Percentiles rank a stretch among this genome's conserved stretches.
Evolutionary conservation across 2,113 vertebrate genomes (phyloP).

Genomic region (Danionella cerebrum): DNA sequence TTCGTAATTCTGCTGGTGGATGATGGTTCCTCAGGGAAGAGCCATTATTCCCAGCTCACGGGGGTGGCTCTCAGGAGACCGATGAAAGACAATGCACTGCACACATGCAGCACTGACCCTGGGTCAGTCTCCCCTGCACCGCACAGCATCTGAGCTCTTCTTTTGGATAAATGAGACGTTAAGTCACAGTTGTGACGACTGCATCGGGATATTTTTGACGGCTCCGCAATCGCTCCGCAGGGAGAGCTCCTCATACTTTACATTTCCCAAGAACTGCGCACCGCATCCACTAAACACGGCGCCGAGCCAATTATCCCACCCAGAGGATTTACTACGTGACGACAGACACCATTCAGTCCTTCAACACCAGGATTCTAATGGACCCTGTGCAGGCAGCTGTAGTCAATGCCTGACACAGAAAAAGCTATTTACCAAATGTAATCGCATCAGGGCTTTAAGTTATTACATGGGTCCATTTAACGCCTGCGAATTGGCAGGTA

Average conservation of each 20-base stretch:
- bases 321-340: conserved; percentile 21
- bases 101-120: not conserved
- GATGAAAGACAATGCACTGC: conserved; percentile 1
- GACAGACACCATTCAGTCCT: conserved; percentile 19
- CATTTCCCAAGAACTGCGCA: too few species aligned
- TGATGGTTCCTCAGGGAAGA: conserved; percentile 4
- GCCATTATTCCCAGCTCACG: not conserved
- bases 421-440: conserved; percentile 18
- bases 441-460: conserved; percentile 4
- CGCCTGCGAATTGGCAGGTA: not conserved
- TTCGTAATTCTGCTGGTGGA: not conserved
- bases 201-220: too few species aligned
- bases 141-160: not conserved
- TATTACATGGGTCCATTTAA: not conserved
- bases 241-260: not conserved
- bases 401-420: not conserved
- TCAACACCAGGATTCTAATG: conserved; percentile 11
- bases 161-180: too few species aligned
- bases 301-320: conserved; percentile 15
- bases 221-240: not conserved
- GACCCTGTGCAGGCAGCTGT: conserved; percentile 2
- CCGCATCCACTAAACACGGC: not conserved
- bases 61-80: not conserved
- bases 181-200: too few species aligned
- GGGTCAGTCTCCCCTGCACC: not conserved